Evolutionary conservation across 2,888 invertebrate genomes (phyloP).

Genomic region (Congeria kusceri): DNA sequence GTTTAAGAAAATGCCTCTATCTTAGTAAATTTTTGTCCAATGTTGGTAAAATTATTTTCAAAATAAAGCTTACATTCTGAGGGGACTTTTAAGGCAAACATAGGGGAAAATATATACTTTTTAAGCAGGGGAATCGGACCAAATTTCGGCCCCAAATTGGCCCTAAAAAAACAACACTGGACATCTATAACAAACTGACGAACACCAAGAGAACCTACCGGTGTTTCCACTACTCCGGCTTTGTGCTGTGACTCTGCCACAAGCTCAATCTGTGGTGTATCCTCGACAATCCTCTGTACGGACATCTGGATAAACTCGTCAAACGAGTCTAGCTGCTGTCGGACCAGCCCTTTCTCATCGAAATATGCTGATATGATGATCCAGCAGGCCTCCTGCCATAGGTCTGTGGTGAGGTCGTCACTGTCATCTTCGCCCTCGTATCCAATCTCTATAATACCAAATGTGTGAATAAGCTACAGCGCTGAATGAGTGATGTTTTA

Average conservation of each 20-base stretch:
- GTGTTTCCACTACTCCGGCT: constrained; percentile 91
- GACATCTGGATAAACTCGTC: constrained; percentile 99
- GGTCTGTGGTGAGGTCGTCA: constrained; percentile 98
- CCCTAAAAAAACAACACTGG: no score
- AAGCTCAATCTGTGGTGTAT: constrained; percentile 98
- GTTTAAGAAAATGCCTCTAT: no score
- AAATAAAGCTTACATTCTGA: no score
- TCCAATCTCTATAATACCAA: constrained; percentile 69
- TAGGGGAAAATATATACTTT: no score
- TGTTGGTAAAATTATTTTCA: no score
- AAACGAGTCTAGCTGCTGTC: constrained; percentile 99
- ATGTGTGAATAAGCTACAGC: no score
- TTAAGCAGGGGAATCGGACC: no score
- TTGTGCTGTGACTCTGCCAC: constrained; percentile 99
- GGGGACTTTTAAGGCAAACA: no score
- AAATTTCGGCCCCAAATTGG: no score
- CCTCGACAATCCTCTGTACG: constrained; percentile 99
- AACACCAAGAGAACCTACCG: constrained; percentile 81
- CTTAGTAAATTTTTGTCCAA: no score
- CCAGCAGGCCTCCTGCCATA: constrained; percentile 99
- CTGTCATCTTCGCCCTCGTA: constrained; percentile 82
- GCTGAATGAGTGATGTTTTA: no score
- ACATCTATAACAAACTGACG: no score
- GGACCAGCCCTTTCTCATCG: constrained; percentile 99
- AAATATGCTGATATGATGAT: constrained; percentile 99